A percentile compares a stretch with the other conserved stretches of the same genome.
Evolutionary conservation across 2,888 invertebrate species (phyloP).

Genomic region (Cistogaster globosa): DNA sequence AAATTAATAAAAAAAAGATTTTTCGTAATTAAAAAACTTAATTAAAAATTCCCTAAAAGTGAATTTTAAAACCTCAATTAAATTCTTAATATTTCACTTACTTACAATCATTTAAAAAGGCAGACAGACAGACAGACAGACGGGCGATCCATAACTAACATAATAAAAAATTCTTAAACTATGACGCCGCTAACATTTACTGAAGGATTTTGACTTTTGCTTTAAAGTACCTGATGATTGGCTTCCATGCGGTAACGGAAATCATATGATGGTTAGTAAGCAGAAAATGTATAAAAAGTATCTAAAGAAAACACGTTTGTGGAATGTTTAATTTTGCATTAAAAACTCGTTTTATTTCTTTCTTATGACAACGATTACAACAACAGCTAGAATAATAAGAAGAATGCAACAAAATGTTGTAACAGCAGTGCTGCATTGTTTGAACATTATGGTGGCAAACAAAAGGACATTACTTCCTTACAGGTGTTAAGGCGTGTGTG

Average conservation of each 20-base stretch:
- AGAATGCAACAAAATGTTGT: conserved; percentile 40
- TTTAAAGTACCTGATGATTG: not conserved
- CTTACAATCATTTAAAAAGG: not conserved
- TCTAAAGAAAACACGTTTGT: conserved; percentile 66
- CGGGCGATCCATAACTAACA: not conserved
- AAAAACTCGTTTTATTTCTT: not conserved
- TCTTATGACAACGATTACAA: conserved; percentile 24
- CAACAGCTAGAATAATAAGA: not conserved
- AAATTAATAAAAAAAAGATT: no score
- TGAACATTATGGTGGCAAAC: conserved; percentile 20
- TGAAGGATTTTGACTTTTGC: not conserved
- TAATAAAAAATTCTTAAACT: not conserved
- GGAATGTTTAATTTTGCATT: conserved; percentile 68
- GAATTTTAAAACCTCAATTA: not conserved
- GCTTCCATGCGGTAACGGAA: conserved; percentile 60
- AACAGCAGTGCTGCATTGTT: not conserved
- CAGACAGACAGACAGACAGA: not conserved
- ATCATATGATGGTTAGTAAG: conserved; percentile 59
- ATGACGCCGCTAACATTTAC: not conserved
- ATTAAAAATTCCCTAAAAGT: conserved; percentile 39
- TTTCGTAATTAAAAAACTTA: conserved; percentile 4
- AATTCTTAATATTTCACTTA: not conserved
- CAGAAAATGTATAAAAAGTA: conserved; percentile 34
- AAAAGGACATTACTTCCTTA: conserved; percentile 48
- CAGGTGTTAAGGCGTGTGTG: conserved; percentile 12